A percentile compares a stretch with the other conserved stretches of the same genome.
These are phyloP conservation scores for Phyto melanocephala DNA, from an alignment of 2,888 invertebrate species.

Conservation along the genomic window DNA sequence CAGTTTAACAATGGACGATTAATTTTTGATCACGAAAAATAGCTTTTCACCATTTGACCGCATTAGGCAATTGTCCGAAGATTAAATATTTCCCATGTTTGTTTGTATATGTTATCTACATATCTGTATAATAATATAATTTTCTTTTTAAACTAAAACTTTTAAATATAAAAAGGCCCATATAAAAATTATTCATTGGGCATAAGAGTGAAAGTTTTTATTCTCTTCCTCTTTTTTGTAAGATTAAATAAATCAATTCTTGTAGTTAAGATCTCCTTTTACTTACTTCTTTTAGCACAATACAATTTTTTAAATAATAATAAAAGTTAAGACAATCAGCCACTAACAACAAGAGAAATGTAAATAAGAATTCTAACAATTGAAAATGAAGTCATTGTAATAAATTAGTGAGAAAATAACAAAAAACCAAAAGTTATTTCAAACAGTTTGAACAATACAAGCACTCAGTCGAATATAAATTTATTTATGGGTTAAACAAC, in stretches of 20 bases:
- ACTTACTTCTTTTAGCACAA: constrained; percentile 5
- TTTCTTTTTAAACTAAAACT: constrained; percentile 24
- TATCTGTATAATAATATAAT: constrained; percentile 36
- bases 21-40: constrained; percentile 11
- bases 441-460: background rate
- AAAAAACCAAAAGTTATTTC: background rate
- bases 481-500: no score
- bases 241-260: constrained; percentile 41
- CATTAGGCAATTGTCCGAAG: constrained; percentile 62
- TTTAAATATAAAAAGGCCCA: background rate
- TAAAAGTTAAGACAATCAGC: no score
- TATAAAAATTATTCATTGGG: background rate
- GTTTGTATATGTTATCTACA: background rate
- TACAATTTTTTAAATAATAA: constrained; percentile 3
- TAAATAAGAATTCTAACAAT: constrained; percentile 2
- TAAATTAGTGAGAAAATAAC: constrained; percentile 9
- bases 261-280: constrained; percentile 27
- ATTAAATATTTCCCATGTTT: constrained; percentile 31
- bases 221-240: background rate
- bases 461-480: no score
- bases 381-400: background rate
- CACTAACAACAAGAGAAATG: background rate
- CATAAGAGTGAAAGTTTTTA: background rate
- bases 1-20: constrained; percentile 55
- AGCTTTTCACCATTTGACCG: constrained; percentile 58